Conservation (phyloP, 1,140 invertebrate species). For the Macrosteles quadrilineatus region DNA sequence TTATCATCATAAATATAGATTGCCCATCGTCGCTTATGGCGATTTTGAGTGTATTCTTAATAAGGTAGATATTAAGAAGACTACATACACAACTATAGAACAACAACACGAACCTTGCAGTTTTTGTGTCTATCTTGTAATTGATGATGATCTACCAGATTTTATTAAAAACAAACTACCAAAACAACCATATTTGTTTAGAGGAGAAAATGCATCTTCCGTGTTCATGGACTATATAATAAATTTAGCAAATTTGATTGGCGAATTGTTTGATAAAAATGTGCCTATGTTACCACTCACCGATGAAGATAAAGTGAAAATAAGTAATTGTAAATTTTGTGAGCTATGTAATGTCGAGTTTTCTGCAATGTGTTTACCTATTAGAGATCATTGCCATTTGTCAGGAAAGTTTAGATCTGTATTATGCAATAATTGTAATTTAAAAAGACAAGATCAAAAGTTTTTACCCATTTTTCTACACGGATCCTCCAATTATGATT, state of each 20-base stretch:
- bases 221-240: neutral
- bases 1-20: neutral
- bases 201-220: neutral
- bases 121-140: neutral
- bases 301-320: neutral
- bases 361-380: neutral
- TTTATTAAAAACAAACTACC: neutral
- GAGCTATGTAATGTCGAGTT: neutral
- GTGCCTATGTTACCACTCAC: neutral
- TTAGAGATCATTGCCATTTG: neutral
- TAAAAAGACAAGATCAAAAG: neutral
- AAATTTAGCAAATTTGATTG: neutral
- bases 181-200: neutral
- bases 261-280: neutral
- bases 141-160: neutral
- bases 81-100: neutral
- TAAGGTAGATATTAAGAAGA: neutral
- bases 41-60: conserved; percentile 10
- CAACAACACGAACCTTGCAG: neutral
- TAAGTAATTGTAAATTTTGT: neutral
- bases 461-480: neutral
- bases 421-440: neutral
- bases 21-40: conserved; percentile 3
- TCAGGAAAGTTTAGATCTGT: neutral
- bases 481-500: conserved; percentile 15